Evolutionary conservation across 1,140 invertebrate genomes (phyloP).

Genomic region (Drosophila littoralis): DNA sequence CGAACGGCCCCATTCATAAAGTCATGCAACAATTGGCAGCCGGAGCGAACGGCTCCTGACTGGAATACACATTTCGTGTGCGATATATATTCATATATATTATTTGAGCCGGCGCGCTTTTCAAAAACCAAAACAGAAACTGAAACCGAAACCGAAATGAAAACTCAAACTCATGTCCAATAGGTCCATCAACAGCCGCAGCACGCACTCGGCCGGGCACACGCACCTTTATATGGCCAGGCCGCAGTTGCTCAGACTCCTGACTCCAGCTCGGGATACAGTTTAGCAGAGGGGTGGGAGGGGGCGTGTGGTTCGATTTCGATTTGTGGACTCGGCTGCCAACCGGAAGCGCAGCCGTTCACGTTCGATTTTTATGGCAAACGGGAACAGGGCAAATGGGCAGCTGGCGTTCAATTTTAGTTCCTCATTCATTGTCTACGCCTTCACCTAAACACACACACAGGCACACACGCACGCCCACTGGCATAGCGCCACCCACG

Average conservation of each 20-base stretch:
- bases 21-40: slow-evolving; percentile 63
- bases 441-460: slow-evolving; percentile 25
- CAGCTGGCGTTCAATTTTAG: slow-evolving; percentile 60
- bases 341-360: slow-evolving; percentile 62
- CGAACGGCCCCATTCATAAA: slow-evolving; percentile 68
- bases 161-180: slow-evolving; percentile 63
- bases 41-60: slow-evolving; percentile 59
- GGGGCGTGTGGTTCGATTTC: slow-evolving; percentile 7
- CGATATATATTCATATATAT: slow-evolving; percentile 17
- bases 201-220: slow-evolving; percentile 64
- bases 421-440: slow-evolving; percentile 76
- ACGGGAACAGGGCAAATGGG: slow-evolving; percentile 3
- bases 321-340: slow-evolving; percentile 1
- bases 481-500: background rate
- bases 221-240: slow-evolving; percentile 63
- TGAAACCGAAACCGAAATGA: slow-evolving; percentile 61
- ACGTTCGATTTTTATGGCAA: slow-evolving; percentile 79
- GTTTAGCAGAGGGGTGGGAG: background rate
- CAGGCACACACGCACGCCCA: slow-evolving; percentile 6
- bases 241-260: slow-evolving; percentile 16
- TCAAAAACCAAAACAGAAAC: slow-evolving; percentile 72
- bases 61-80: slow-evolving; percentile 64
- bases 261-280: background rate
- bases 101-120: slow-evolving; percentile 42
- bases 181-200: slow-evolving; percentile 70